Conservation (phyloP, 2,888 invertebrate species). For the Vesta saturnalis region DNA sequence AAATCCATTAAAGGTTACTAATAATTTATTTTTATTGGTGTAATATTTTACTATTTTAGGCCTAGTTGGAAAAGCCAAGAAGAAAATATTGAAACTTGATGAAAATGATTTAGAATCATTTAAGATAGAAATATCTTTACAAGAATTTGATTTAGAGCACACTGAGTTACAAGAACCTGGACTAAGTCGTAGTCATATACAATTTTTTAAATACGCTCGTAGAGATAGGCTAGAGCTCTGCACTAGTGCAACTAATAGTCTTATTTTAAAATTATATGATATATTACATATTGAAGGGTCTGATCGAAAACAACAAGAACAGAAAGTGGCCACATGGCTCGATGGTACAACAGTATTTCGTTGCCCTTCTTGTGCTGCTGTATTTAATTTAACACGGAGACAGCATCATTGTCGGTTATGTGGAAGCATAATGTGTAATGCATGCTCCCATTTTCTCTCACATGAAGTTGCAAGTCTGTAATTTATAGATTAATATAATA, state of each 20-base stretch:
- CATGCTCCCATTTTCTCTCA: conserved; percentile 88
- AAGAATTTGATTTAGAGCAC: conserved; percentile 60
- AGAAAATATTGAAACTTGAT: conserved; percentile 82
- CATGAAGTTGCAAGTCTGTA: conserved; percentile 80
- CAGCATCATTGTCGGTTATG: conserved; percentile 97
- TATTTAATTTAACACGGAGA: conserved; percentile 86
- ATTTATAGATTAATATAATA: not conserved
- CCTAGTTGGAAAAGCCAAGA: conserved; percentile 89
- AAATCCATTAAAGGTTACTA: conserved; percentile 82
- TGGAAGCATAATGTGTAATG: conserved; percentile 92
- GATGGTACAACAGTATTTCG: conserved; percentile 89
- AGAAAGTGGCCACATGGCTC: conserved; percentile 88
- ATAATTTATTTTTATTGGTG: not conserved
- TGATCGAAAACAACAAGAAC: conserved; percentile 78
- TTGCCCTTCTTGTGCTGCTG: conserved; percentile 91
- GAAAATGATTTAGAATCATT: conserved; percentile 72
- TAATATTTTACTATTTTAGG: conserved; percentile 55
- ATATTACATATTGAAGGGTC: conserved; percentile 79
- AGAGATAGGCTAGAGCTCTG: conserved; percentile 81
- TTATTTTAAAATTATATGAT: conserved; percentile 93
- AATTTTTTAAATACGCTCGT: conserved; percentile 77
- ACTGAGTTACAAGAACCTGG: conserved; percentile 75
- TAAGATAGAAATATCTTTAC: conserved; percentile 61
- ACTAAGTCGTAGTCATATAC: conserved; percentile 72
- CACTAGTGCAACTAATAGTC: conserved; percentile 94